phyloP scores from a whole-genome alignment of 2,113 vertebrate species.

The Gobiocypris rarus region DNA sequence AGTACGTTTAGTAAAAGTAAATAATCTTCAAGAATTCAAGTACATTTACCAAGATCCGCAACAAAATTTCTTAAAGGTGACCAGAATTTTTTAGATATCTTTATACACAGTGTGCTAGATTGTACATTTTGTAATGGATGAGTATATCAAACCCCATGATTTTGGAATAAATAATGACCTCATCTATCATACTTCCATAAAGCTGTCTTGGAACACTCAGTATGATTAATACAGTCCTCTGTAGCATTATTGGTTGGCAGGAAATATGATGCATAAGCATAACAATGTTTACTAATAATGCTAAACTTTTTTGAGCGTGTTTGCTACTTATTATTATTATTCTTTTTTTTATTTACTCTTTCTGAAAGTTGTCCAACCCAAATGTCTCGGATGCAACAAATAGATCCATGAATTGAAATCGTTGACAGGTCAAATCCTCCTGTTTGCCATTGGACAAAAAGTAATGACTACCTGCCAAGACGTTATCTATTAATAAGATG shows the following conservation, averaged over 20 bases:
- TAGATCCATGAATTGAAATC: conserved; percentile 28
- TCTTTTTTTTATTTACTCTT: not conserved
- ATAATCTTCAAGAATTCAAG: not conserved
- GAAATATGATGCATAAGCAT: conserved; percentile 25
- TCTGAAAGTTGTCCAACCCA: conserved; percentile 1
- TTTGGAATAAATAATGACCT: conserved; percentile 4
- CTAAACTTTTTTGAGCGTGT: not conserved
- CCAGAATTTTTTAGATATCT: not conserved
- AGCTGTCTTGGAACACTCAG: conserved; percentile 10
- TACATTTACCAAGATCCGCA: not conserved
- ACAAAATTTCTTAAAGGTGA: not conserved
- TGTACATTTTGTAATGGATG: not conserved
- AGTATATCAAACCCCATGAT: not conserved
- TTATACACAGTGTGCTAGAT: not conserved
- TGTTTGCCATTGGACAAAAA: not conserved
- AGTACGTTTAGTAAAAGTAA: not conserved
- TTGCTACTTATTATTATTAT: not conserved
- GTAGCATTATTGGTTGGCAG: conserved; percentile 12
- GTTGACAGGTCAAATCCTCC: not conserved
- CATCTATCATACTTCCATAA: conserved; percentile 5
- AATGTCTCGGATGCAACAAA: not conserved
- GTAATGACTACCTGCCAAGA: not conserved
- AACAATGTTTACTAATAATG: conserved; percentile 11
- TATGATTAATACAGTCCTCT: conserved; percentile 1
- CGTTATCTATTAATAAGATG: not conserved